Percentiles rank a stretch among this genome's conserved stretches.
These are phyloP conservation scores for Paralichthys olivaceus DNA, from an alignment of 2,113 vertebrate genomes.

Conservation along the genomic window DNA sequence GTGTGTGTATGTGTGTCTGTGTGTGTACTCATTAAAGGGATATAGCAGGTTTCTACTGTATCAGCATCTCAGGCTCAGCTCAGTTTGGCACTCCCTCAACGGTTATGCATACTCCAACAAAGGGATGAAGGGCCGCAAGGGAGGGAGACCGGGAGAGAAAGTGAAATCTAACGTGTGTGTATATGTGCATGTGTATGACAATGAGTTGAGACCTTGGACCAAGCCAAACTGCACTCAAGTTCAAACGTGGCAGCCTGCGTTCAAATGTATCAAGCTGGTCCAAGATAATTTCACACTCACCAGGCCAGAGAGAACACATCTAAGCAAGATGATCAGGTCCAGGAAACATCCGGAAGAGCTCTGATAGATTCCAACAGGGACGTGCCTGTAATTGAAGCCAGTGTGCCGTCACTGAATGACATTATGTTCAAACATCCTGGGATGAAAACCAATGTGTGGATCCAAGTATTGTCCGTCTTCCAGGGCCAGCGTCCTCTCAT, in stretches of 20 bases:
- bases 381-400: slow-evolving; percentile 28
- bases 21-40: slow-evolving; percentile 82
- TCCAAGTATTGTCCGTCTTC: slow-evolving; percentile 53
- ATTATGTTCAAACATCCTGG: slow-evolving; percentile 58
- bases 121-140: slow-evolving; percentile 52
- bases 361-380: slow-evolving; percentile 46
- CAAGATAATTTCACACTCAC: slow-evolving; percentile 63
- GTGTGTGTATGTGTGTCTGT: slow-evolving; percentile 53
- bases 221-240: slow-evolving; percentile 50
- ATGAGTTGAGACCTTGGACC: slow-evolving; percentile 63
- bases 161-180: slow-evolving; percentile 20
- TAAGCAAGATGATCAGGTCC: slow-evolving; percentile 50
- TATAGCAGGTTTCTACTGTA: slow-evolving; percentile 74
- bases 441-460: slow-evolving; percentile 17
- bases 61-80: slow-evolving; percentile 81
- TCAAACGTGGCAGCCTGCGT: slow-evolving; percentile 56
- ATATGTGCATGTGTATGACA: slow-evolving; percentile 9
- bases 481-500: slow-evolving; percentile 66
- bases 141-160: slow-evolving; percentile 30
- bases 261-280: slow-evolving; percentile 59
- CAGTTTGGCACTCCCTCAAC: slow-evolving; percentile 70
- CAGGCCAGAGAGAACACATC: slow-evolving; percentile 57
- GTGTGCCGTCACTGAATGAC: slow-evolving; percentile 26
- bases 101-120: slow-evolving; percentile 63
- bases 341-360: slow-evolving; percentile 51